phyloP scores from a whole-genome alignment of 2,113 vertebrate genomes.

The Ramphastos sulfuratus region DNA sequence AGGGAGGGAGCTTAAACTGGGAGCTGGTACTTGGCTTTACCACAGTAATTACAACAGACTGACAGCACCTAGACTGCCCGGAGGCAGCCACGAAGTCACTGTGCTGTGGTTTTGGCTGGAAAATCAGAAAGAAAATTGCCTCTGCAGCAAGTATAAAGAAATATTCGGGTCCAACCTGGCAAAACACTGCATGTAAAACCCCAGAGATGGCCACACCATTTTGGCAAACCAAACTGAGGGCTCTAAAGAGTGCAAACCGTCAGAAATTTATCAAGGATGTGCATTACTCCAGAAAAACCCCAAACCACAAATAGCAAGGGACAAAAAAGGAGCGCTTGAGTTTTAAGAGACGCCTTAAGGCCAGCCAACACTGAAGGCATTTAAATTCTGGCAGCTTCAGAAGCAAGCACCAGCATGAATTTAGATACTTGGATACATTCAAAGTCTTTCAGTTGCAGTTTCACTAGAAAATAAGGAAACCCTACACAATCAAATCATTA shows the following conservation, averaged over 20 bases:
- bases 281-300: not conserved
- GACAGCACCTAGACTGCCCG: not conserved
- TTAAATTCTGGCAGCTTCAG: constrained; percentile 37
- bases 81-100: not conserved
- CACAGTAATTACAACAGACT: not conserved
- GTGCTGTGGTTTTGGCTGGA: accelerated
- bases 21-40: not conserved
- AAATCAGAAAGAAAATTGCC: not conserved
- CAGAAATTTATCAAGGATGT: not conserved
- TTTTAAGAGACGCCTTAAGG: not conserved
- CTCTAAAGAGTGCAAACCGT: not conserved
- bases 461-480: constrained; percentile 17
- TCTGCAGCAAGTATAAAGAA: not conserved
- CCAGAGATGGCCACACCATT: accelerated
- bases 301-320: not conserved
- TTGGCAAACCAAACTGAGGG: not conserved
- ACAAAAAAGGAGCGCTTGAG: not conserved
- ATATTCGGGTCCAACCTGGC: not conserved
- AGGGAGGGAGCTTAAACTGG: not conserved
- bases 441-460: not conserved
- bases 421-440: constrained; percentile 32
- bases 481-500: not conserved
- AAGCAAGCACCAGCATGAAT: constrained; percentile 29
- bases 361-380: not conserved
- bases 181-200: not conserved